Percentiles rank a stretch among this genome's conserved stretches.
phyloP scores from a whole-genome alignment of 2,797 vertebrate genomes.

The Salarias fasciatus region DNA sequence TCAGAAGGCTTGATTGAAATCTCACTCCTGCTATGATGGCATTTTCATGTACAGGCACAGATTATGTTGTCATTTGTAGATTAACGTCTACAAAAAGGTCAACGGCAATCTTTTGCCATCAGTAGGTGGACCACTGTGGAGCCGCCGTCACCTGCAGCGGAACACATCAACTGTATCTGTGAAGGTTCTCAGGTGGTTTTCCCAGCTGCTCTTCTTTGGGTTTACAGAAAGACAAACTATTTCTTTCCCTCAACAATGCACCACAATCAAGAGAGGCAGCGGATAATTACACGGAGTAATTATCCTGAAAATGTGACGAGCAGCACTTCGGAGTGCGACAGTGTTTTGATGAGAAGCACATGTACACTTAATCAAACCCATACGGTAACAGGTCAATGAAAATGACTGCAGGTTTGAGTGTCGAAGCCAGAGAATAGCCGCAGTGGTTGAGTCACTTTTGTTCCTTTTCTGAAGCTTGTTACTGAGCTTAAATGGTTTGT shows the following conservation, averaged over 20 bases:
- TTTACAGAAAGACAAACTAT: constrained; percentile 5
- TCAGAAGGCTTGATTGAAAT: constrained; percentile 51
- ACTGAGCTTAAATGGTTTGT: neutral
- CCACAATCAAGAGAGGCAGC: constrained; percentile 19
- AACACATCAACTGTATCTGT: too few relatives aligned
- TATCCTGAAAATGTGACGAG: constrained; percentile 33
- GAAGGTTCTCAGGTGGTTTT: too few relatives aligned
- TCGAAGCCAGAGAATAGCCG: neutral
- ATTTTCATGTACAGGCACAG: constrained; percentile 38
- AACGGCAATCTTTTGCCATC: constrained; percentile 17
- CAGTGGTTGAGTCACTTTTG: neutral
- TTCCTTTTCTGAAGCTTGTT: neutral
- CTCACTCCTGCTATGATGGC: constrained; percentile 45
- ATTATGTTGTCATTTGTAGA: constrained; percentile 38
- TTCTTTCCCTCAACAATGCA: constrained; percentile 18
- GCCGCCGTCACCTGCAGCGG: neutral
- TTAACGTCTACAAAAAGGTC: constrained; percentile 54
- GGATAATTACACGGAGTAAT: constrained; percentile 22
- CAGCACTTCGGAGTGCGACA: constrained; percentile 7
- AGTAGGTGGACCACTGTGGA: constrained; percentile 11
- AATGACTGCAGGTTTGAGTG: neutral
- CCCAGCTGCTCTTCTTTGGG: too few relatives aligned
- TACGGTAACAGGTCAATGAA: neutral
- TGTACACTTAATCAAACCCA: constrained; percentile 4
- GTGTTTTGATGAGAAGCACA: constrained; percentile 4